A percentile compares a stretch with the other conserved stretches of the same genome.
Evolutionary conservation across 1,140 invertebrate genomes (phyloP).

Genomic region (Drosophila melanica): DNA sequence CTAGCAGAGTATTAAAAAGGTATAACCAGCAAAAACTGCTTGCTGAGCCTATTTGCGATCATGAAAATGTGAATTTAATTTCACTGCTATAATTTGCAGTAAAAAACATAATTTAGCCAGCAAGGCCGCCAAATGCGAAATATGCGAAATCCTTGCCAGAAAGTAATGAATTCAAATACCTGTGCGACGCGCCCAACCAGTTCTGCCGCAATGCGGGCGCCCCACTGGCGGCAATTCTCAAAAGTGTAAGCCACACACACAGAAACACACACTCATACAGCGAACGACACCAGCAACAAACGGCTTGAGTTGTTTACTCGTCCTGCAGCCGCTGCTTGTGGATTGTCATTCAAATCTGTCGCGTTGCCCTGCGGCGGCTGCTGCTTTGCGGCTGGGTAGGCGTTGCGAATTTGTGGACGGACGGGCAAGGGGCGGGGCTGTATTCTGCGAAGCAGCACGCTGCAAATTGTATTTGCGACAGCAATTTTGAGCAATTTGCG

Average conservation of each 20-base stretch:
- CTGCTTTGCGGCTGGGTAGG: slow-evolving; percentile 16
- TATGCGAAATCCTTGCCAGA: slow-evolving; percentile 63
- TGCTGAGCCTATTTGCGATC: slow-evolving; percentile 75
- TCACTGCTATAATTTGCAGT: slow-evolving; percentile 64
- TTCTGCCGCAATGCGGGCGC: slow-evolving; percentile 27
- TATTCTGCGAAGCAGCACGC: slow-evolving; percentile 43
- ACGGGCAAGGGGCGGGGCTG: neutral
- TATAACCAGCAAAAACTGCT: slow-evolving; percentile 42
- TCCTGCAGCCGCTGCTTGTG: slow-evolving; percentile 45
- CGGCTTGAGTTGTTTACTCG: slow-evolving; percentile 23
- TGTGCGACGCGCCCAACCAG: slow-evolving; percentile 36
- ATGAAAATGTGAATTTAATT: slow-evolving; percentile 82
- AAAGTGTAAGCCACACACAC: slow-evolving; percentile 36
- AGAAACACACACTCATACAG: neutral
- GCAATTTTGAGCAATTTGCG: slow-evolving; percentile 79
- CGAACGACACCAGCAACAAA: slow-evolving; percentile 12
- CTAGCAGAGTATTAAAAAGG: neutral
- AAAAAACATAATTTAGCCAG: slow-evolving; percentile 62
- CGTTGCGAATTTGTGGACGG: slow-evolving; percentile 8
- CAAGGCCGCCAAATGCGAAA: slow-evolving; percentile 52
- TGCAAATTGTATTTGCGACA: slow-evolving; percentile 75
- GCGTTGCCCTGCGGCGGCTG: slow-evolving; percentile 45
- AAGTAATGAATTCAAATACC: slow-evolving; percentile 79
- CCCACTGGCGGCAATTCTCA: slow-evolving; percentile 34
- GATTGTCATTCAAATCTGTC: slow-evolving; percentile 75